Evolutionary conservation across 37 sponge, comb jelly and placozoan species (phyloP), one percentile per base, ranked within the genome.

Genomic region (Beroe ovata): DNA sequence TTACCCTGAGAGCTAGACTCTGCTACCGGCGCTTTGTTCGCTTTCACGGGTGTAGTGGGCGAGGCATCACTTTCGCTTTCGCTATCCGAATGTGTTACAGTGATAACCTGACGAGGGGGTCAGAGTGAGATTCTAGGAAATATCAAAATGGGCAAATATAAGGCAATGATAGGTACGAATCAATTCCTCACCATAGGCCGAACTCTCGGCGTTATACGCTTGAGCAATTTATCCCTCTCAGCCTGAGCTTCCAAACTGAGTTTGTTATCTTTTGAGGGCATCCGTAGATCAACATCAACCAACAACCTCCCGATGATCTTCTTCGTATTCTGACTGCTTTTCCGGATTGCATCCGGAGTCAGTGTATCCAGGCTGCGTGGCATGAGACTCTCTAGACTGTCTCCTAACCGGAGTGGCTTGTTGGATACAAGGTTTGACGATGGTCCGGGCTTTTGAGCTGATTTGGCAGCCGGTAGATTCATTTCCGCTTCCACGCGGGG

Each of bases 301-400:
- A 77, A 23, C 16, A 77, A 35, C 33, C 42, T 8, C 29, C 23
- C 21, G 8, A 77, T 77, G 4, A 77, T 40, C 84, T 77, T 77
- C 84, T 54, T 77, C 36, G 84, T 77, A 42, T 40, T 42, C 25
- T 77, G 54, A n/a, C 25, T 39, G 22, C 54, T 39, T 39, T 28
- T 11, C 38, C 41, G 39, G 38, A 77, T 36, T 3, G 84, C 84
- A 6, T 37, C 84, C 1, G 84, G 84, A 41, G 41, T 77, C 36
- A 77, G 8, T 1, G 84, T 77, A 4, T n/a, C 8, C 26, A 77
- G 41, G 23, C 22, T 36, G 0, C 84, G 84, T 1, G 84, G 84
- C 84, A 77, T 77, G 25, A 77, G 84, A 77, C 84, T 77, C 54
- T 77, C 84, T 3, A 8, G 18, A 1, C 69, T 37, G 16, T 66